These are phyloP conservation scores for Palloptera scutellata DNA, from an alignment of 2,888 invertebrate genomes.

Conservation along the genomic window DNA sequence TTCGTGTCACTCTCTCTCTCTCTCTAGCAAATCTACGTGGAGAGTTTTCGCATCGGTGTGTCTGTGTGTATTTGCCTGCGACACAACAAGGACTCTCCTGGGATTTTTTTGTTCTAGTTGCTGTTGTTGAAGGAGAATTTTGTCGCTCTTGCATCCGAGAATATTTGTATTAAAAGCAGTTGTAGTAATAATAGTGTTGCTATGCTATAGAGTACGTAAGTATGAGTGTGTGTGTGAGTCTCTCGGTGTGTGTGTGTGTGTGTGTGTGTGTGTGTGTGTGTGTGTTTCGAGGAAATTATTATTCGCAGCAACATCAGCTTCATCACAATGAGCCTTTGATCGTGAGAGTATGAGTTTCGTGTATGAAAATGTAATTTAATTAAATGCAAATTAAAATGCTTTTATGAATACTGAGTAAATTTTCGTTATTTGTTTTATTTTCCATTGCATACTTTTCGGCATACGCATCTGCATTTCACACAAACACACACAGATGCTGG, in stretches of 20 bases:
- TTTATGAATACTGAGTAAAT: constrained; percentile 50
- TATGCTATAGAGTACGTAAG: too few relatives aligned
- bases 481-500: not conserved
- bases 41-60: not conserved
- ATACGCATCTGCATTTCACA: not conserved
- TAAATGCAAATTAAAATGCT: constrained; percentile 57
- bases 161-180: too few relatives aligned
- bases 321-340: too few relatives aligned
- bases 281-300: constrained; percentile 1
- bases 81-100: not conserved
- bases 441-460: not conserved
- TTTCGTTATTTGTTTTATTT: constrained; percentile 19
- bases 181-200: too few relatives aligned
- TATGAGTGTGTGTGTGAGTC: too few relatives aligned
- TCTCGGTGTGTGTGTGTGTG: not conserved
- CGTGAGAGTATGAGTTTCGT: too few relatives aligned
- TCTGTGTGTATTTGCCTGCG: not conserved
- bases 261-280: constrained; percentile 15
- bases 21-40: not conserved
- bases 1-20: constrained; percentile 21
- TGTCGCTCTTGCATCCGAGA: not conserved
- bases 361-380: constrained; percentile 47
- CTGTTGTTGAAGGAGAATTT: not conserved
- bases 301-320: too few relatives aligned
- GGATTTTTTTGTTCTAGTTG: not conserved